phyloP scores from a whole-genome alignment of 2,888 invertebrate genomes.

The Autographa gamma region DNA sequence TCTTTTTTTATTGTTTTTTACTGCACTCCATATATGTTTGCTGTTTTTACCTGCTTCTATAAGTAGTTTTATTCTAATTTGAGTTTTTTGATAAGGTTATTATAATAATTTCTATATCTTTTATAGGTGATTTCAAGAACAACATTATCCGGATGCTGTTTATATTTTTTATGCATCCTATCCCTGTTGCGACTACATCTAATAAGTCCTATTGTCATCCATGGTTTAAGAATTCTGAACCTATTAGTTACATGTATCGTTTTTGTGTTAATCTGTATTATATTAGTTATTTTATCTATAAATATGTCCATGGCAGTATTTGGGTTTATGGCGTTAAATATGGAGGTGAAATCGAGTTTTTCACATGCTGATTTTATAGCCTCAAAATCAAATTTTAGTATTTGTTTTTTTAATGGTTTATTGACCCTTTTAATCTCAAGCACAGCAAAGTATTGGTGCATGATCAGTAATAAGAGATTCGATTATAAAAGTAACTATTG shows the following conservation, averaged over 20 bases:
- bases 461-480: neutral
- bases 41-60: too few relatives aligned
- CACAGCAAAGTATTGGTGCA: neutral
- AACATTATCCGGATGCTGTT: neutral
- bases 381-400: too few relatives aligned
- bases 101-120: too few relatives aligned
- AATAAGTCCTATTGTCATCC: slow-evolving; percentile 3
- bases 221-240: neutral
- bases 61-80: too few relatives aligned
- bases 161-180: slow-evolving; percentile 3
- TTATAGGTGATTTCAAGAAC: too few relatives aligned
- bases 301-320: neutral
- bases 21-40: too few relatives aligned
- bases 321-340: neutral
- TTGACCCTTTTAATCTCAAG: neutral
- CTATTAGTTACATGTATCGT: neutral
- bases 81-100: too few relatives aligned
- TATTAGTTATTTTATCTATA: neutral
- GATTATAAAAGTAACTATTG: neutral
- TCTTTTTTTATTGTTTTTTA: too few relatives aligned
- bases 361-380: neutral
- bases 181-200: neutral
- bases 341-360: neutral
- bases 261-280: neutral
- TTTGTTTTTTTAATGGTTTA: neutral